phyloP scores from a whole-genome alignment of 2,888 invertebrate species.

The Athrips mouffetella region DNA sequence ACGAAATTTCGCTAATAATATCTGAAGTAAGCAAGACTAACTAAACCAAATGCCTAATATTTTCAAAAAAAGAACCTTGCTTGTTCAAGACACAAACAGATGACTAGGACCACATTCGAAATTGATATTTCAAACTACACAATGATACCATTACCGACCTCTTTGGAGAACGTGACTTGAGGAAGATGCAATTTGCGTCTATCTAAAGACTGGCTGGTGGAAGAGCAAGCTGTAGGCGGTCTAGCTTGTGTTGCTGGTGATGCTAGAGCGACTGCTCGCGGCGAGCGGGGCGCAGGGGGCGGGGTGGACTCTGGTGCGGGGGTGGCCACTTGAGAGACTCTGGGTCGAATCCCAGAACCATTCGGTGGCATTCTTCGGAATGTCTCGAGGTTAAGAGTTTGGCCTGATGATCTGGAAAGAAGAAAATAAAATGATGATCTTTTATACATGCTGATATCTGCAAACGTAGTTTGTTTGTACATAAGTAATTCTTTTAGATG shows the following conservation, averaged over 20 bases:
- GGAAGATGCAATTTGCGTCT: conserved; percentile 84
- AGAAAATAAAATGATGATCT: background rate
- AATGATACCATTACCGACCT: conserved; percentile 94
- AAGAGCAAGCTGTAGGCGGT: conserved; percentile 85
- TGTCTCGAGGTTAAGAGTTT: conserved; percentile 83
- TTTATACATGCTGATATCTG: background rate
- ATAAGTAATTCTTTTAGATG: too few relatives aligned
- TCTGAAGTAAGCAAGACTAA: conserved; percentile 2
- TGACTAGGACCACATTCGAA: conserved; percentile 42
- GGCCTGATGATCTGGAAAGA: conserved; percentile 82
- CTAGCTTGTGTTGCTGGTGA: conserved; percentile 69
- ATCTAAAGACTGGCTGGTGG: conserved; percentile 79
- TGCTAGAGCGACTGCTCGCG: conserved; percentile 51
- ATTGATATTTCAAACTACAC: conserved; percentile 71
- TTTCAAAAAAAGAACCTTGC: background rate
- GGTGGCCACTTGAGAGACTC: conserved; percentile 48
- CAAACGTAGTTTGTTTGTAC: too few relatives aligned
- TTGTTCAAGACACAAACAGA: conserved; percentile 26
- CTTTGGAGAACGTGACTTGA: conserved; percentile 91
- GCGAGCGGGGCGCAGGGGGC: conserved; percentile 63
- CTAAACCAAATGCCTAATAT: background rate
- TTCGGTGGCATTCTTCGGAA: conserved; percentile 80
- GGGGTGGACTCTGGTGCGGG: conserved; percentile 62
- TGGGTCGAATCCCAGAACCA: conserved; percentile 50
- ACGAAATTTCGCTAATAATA: conserved; percentile 14